phyloP scores from a whole-genome alignment of 2,797 vertebrate species.

The Heliangelus exortis region DNA sequence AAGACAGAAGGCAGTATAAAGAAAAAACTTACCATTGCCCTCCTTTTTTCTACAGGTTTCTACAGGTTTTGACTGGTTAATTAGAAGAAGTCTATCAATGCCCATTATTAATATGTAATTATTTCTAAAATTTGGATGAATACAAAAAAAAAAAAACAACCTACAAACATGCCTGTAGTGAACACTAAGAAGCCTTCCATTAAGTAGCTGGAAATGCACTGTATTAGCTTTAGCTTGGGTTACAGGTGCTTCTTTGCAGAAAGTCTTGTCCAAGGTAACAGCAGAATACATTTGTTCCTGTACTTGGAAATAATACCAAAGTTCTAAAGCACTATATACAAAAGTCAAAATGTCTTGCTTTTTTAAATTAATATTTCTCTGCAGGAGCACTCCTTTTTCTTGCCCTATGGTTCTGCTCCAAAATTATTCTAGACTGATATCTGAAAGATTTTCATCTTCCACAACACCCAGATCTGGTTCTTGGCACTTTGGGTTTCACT shows the following conservation, averaged over 20 bases:
- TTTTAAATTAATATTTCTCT: not conserved
- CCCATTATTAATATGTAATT: not conserved
- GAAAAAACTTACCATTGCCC: not conserved
- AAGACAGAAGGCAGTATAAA: not conserved
- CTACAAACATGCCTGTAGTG: not conserved
- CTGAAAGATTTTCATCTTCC: not conserved
- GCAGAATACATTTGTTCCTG: not conserved
- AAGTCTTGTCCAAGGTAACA: not conserved
- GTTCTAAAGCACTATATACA: not conserved
- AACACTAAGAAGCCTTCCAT: not conserved
- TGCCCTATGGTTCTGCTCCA: not conserved
- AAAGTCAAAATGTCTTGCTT: not conserved
- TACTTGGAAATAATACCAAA: not conserved
- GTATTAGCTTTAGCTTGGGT: not conserved
- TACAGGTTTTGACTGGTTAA: not conserved
- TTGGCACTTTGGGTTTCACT: not conserved
- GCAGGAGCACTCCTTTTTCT: not conserved
- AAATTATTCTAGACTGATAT: not conserved
- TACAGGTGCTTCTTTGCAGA: not conserved
- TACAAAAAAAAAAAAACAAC: too few species aligned
- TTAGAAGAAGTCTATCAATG: not conserved
- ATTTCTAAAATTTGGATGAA: not conserved
- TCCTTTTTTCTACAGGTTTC: not conserved
- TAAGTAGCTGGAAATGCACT: not conserved
- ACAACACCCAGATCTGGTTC: not conserved